These are phyloP conservation scores for Dynastes maya DNA, from an alignment of 2,888 invertebrate species.

Conservation along the genomic window DNA sequence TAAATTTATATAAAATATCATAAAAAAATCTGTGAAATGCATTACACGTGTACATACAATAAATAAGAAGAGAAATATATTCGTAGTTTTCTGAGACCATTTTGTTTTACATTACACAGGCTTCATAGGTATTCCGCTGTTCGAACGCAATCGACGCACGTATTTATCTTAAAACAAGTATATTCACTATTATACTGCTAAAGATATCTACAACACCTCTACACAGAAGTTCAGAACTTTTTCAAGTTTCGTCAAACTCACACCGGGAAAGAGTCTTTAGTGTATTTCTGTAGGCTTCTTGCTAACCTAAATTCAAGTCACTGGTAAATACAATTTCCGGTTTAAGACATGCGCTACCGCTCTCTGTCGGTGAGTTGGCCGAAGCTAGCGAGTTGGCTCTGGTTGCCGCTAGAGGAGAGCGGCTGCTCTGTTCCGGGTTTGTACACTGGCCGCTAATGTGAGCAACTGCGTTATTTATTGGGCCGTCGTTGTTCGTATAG, in stretches of 20 bases:
- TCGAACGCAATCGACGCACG: slow-evolving; percentile 19
- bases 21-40: slow-evolving; percentile 63
- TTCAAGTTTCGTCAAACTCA: slow-evolving; percentile 25
- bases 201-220: slow-evolving; percentile 49
- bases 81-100: slow-evolving; percentile 68
- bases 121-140: slow-evolving; percentile 36
- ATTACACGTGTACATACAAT: slow-evolving; percentile 59
- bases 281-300: slow-evolving; percentile 11
- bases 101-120: slow-evolving; percentile 56
- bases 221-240: slow-evolving; percentile 33
- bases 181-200: slow-evolving; percentile 37
- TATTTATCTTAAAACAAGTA: slow-evolving; percentile 27
- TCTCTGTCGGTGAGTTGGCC: slow-evolving; percentile 79
- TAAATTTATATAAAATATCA: slow-evolving; percentile 67
- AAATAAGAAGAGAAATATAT: slow-evolving; percentile 65
- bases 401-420: slow-evolving; percentile 81
- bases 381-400: slow-evolving; percentile 81
- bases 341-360: slow-evolving; percentile 80
- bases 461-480: slow-evolving; percentile 60
- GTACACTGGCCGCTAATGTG: slow-evolving; percentile 56
- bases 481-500: slow-evolving; percentile 73
- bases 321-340: slow-evolving; percentile 71
- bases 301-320: slow-evolving; percentile 65
- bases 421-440: slow-evolving; percentile 74
- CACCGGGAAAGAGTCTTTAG: slow-evolving; percentile 14